Evolutionary conservation across 1,140 invertebrate genomes (phyloP).

Genomic region (Rhopalosiphum maidis): DNA sequence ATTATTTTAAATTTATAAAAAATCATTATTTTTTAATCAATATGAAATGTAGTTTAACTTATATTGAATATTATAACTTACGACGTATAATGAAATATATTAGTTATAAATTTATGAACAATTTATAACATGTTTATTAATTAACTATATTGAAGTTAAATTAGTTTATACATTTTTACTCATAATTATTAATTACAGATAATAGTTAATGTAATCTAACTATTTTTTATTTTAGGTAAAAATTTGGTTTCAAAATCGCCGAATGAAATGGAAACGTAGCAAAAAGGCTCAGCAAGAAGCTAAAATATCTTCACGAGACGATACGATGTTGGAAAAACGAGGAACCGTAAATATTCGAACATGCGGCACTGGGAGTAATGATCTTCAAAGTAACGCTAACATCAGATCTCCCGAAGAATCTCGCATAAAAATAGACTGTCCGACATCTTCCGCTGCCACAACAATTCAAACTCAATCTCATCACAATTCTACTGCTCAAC

Average conservation of each 20-base stretch:
- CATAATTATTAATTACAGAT: not conserved
- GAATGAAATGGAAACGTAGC: conserved; percentile 95
- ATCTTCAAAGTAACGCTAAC: not conserved
- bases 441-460: not conserved
- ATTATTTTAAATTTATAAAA: not conserved
- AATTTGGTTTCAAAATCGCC: conserved; percentile 95
- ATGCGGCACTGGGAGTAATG: not conserved
- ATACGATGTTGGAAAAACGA: conserved; percentile 55
- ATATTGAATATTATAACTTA: not conserved
- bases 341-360: not conserved
- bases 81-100: not conserved
- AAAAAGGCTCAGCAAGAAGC: conserved; percentile 91
- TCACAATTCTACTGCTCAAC: not conserved
- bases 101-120: no score
- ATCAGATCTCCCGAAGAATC: not conserved
- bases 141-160: no score
- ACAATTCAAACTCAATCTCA: conserved; percentile 12
- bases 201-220: not conserved
- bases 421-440: not conserved
- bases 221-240: conserved; percentile 78
- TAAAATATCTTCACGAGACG: conserved; percentile 59
- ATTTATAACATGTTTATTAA: no score
- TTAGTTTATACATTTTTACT: no score
- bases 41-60: not conserved
- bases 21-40: not conserved